Evolutionary conservation across 2,797 vertebrate genomes (phyloP), one percentile per base, ranked within the genome.

Genomic region (Danionella dracula): DNA sequence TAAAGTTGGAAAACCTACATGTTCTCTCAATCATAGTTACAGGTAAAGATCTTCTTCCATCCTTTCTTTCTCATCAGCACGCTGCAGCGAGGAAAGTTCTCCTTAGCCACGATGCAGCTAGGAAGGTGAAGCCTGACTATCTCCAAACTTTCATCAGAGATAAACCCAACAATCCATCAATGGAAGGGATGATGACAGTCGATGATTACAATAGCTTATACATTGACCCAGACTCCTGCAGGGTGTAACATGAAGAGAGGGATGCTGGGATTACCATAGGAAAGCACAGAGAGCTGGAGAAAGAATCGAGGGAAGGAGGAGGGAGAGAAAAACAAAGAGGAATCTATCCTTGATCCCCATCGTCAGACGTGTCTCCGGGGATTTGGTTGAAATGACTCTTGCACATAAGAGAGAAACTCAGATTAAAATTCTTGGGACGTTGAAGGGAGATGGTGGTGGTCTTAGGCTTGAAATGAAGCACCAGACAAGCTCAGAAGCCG

Each of bases 181-280:
- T 68, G 19, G 11, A 37, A 21, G 12, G 59, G 46, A 66, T 68
- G 44, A 68, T 68, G 65, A 59, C 55, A 58, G 46, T 29, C 15
- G 55, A 59, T 59, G 65, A 68, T 59, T 68, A 59, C 65, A 59
- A 48, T 59, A 68, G 55, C 62, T 65, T 65, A 65, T 46, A 55
- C 2, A 31, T 45, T 12, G 10, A 38, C 45, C 55, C 19, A 59
- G 59, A 44, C 45, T 59, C 55, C 35, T 59, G 35, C 46, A 45
- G 56, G 66, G 57, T 53, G 67, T 44, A 55, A 69, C 50, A 38
- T 44, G 61, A 57, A 64, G 60, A 64, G n/a, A 35, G 35, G 37
- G 45, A 68, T 68, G 37, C 37, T 29, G 55, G 56, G 55, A 59
- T 70, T 63, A 63, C 29, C 35, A 46, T 57, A 13, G 53, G 27